These are phyloP conservation scores for Actinostola sp. DNA, from an alignment of 92 coral and sea anemone genomes.

Conservation along the genomic window DNA sequence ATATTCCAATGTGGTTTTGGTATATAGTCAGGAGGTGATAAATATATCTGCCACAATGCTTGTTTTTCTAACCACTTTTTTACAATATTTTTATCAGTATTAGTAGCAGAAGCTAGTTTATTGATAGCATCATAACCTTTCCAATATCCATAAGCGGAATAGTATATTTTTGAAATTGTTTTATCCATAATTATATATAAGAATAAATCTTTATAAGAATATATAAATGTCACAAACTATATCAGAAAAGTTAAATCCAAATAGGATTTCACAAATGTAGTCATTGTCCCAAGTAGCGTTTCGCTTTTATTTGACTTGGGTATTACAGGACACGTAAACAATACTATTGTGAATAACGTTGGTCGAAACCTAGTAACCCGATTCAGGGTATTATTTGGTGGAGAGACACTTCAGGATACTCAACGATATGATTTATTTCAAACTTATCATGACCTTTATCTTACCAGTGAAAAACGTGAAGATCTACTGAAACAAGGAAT, in stretches of 20 bases:
- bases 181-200: too few relatives aligned
- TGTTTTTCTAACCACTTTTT: constrained; percentile 15
- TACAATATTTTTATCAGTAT: constrained; percentile 2
- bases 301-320: constrained; percentile 33
- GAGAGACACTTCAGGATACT: constrained; percentile 34
- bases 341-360: constrained; percentile 40
- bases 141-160: constrained; percentile 20
- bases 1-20: constrained; percentile 25
- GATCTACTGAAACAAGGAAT: constrained; percentile 14
- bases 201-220: background rate
- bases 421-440: constrained; percentile 36
- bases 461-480: constrained; percentile 2
- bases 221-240: constrained; percentile 47
- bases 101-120: constrained; percentile 22
- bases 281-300: constrained; percentile 48
- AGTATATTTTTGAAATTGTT: constrained; percentile 35
- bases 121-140: constrained; percentile 28
- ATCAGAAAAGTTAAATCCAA: constrained; percentile 43
- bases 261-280: constrained; percentile 35
- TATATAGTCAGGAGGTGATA: constrained; percentile 21
- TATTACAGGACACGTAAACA: constrained; percentile 32
- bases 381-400: constrained; percentile 31
- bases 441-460: constrained; percentile 36
- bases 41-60: constrained; percentile 31
- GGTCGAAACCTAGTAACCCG: constrained; percentile 46